These are phyloP conservation scores for Aythya baeri DNA, from an alignment of 2,113 vertebrate species.

Conservation along the genomic window DNA sequence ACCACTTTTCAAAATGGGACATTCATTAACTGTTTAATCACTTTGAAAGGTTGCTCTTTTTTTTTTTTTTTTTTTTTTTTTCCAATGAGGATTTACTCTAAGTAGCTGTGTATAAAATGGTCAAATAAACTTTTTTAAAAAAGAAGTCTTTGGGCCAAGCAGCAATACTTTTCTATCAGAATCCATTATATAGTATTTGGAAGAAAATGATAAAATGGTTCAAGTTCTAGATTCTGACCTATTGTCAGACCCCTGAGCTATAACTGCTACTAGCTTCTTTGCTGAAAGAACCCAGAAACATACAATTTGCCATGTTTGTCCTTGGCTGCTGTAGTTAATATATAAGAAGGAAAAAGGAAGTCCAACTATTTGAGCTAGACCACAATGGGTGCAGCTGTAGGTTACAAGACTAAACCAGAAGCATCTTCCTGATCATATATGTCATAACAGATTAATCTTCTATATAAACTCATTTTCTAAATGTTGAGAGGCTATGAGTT, in stretches of 20 bases:
- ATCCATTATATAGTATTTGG: not conserved
- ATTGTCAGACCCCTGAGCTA: rapidly evolving
- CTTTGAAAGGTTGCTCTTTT: not conserved
- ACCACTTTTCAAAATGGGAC: not conserved
- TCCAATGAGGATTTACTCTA: not conserved
- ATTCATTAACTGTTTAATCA: not conserved
- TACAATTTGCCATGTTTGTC: not conserved
- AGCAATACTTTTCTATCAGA: not conserved
- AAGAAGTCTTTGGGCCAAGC: not conserved
- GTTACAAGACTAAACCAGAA: not conserved
- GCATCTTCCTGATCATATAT: not conserved
- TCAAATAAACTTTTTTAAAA: not conserved
- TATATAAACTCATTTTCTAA: not conserved
- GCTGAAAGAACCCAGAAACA: not conserved
- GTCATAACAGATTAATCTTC: not conserved
- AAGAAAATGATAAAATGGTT: not conserved
- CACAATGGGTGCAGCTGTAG: not conserved
- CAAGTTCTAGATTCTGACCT: not conserved
- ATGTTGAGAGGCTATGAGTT: not conserved
- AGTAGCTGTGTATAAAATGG: not conserved
- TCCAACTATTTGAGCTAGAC: not conserved
- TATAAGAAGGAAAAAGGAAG: not conserved
- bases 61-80: not conserved
- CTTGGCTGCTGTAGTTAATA: not conserved
- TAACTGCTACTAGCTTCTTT: not conserved